Evolutionary conservation across 2,113 vertebrate genomes (phyloP), one percentile per base, ranked within the genome.

Genomic region (Pelusios castaneus): DNA sequence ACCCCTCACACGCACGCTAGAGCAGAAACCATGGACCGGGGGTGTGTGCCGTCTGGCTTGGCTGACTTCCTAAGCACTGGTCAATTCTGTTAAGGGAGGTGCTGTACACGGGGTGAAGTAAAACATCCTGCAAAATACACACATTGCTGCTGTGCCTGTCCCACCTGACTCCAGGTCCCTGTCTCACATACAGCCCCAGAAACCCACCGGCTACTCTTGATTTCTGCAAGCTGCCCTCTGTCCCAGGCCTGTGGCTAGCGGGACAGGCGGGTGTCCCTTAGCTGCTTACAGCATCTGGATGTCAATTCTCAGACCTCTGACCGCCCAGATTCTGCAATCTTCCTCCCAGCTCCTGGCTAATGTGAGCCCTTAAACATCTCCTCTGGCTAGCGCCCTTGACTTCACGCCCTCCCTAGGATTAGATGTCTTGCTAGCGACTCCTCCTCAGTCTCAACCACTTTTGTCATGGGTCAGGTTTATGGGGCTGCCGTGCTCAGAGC

Each of bases 201-300:
- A 56, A 43, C 56, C 34, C 21, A 6, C 13, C 14, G 47, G 78
- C 80, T 88, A 47, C 88, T 78, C 75, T 86, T 89, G 78, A 29
- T 94, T 83, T 89, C 81, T 89, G 73, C 34, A 91, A 94, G 41
- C 55, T 88, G 47, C 83, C 88, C 92, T 87, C 90, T 96, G 95
- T 82, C 80, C 76, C 16, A 51, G 1, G 67, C 49, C 85, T 52
- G 76, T 91, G 16, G 56, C 29, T 41, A 92, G 76, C 41, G 22
- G 14, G 31, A 82, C 58, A 92, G 47, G 47, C 52, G 89, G 76
- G 58, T 79, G 87, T 82, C 82, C 70, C 67, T 89, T 82, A 87
- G 85, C 76, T 80, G 80, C 58, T 77, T 49, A 95, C 41, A 70
- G 90, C 77, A 89, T 85, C 90, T 94, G 80, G 85, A 94, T 90